A percentile compares a stretch with the other conserved stretches of the same genome.
phyloP scores from a whole-genome alignment of 2,797 vertebrate species.

The Acomys russatus region DNA sequence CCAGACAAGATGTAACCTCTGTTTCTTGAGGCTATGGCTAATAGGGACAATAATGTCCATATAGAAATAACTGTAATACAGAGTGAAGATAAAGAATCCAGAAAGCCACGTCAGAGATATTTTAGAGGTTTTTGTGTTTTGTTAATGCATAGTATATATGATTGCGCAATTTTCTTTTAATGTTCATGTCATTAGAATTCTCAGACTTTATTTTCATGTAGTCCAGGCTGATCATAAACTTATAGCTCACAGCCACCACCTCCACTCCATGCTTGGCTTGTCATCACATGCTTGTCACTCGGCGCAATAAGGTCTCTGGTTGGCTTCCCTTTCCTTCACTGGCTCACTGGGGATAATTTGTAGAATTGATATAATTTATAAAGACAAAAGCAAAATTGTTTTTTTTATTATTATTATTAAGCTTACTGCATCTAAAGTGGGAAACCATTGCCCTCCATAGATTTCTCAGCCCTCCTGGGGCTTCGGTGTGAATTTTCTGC shows the following conservation, averaged over 20 bases:
- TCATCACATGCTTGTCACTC: background rate
- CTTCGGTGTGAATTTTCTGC: constrained; percentile 3
- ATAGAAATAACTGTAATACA: background rate
- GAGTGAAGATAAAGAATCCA: background rate
- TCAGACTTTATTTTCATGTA: background rate
- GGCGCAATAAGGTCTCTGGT: background rate
- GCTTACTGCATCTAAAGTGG: background rate
- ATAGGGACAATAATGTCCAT: background rate
- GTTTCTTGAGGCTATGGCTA: background rate
- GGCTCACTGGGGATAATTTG: background rate
- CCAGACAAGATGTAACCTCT: background rate
- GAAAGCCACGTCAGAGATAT: background rate
- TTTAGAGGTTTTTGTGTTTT: background rate
- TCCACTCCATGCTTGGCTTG: no score
- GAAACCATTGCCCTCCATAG: background rate
- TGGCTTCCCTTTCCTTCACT: constrained; percentile 10
- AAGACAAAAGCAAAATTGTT: constrained; percentile 19
- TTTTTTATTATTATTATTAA: background rate
- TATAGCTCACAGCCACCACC: background rate
- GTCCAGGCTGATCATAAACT: background rate
- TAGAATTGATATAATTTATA: constrained; percentile 21
- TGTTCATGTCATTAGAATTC: background rate
- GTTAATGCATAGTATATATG: background rate
- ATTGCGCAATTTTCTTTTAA: background rate
- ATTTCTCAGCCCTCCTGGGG: background rate